A percentile compares a stretch with the other conserved stretches of the same genome.
Evolutionary conservation across 2,888 invertebrate genomes (phyloP).

Genomic region (Allolobophora icterica): DNA sequence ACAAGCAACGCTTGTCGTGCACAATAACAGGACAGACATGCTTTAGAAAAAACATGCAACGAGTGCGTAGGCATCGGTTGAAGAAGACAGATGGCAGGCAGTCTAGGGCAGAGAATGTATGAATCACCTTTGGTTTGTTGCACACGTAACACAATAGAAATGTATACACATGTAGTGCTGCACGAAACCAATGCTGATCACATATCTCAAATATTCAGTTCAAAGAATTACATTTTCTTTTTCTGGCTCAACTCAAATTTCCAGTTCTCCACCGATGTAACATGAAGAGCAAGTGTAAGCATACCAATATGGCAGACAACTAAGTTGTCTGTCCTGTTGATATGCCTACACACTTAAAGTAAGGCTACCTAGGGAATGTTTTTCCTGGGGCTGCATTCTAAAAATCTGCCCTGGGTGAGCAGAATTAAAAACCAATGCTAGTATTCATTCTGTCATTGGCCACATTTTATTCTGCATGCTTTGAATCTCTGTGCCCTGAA

Average conservation of each 20-base stretch:
- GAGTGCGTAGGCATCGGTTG: no score
- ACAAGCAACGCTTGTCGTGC: neutral
- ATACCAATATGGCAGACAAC: neutral
- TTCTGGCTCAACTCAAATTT: neutral
- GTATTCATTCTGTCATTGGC: no score
- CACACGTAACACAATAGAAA: neutral
- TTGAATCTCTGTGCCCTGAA: no score
- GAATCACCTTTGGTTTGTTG: neutral
- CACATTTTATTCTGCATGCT: no score
- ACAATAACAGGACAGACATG: neutral
- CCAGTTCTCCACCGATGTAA: neutral
- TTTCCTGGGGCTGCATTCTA: neutral
- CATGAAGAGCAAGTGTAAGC: neutral
- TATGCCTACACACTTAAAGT: neutral
- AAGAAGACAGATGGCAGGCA: neutral
- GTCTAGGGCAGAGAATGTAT: neutral
- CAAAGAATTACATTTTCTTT: neutral
- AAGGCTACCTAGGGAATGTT: neutral
- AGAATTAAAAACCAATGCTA: no score
- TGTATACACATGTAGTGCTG: neutral
- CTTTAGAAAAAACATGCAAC: neutral
- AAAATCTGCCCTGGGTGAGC: neutral
- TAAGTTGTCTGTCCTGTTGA: neutral
- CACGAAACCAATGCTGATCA: neutral
- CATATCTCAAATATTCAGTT: neutral